Conservation (phyloP, 2,113 vertebrate genomes). For the Festucalex cinctus region DNA sequence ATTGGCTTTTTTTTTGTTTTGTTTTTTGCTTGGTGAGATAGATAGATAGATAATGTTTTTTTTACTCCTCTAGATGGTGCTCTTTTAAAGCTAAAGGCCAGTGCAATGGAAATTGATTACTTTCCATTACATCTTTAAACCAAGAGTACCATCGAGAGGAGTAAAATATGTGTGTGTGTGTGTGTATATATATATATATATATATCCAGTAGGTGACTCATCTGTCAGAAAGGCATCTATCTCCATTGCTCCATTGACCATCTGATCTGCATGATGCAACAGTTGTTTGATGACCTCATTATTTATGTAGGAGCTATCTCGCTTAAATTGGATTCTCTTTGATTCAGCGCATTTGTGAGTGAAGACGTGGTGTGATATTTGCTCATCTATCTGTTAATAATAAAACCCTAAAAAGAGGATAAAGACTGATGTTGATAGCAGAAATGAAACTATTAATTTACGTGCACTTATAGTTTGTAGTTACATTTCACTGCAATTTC, state of each 20-base stretch:
- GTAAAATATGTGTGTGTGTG: too few species aligned
- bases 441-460: neutral
- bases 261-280: conserved; percentile 41
- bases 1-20: too few species aligned
- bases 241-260: conserved; percentile 40
- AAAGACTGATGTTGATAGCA: too few species aligned
- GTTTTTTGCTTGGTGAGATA: too few species aligned
- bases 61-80: too few species aligned
- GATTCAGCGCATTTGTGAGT: neutral
- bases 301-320: neutral
- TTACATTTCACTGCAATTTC: neutral
- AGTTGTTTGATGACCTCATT: conserved; percentile 40
- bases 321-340: conserved; percentile 30
- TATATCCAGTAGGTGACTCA: neutral
- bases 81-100: too few species aligned
- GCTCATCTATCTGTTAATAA: neutral
- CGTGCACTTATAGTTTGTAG: neutral
- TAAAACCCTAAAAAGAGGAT: neutral
- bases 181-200: too few species aligned
- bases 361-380: neutral
- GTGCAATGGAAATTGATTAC: too few species aligned
- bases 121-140: too few species aligned
- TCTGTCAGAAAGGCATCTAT: conserved; percentile 2
- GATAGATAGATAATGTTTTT: too few species aligned
- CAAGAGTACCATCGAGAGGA: too few species aligned